Conservation (phyloP, 2,888 invertebrate species). For the Thera britannica region DNA sequence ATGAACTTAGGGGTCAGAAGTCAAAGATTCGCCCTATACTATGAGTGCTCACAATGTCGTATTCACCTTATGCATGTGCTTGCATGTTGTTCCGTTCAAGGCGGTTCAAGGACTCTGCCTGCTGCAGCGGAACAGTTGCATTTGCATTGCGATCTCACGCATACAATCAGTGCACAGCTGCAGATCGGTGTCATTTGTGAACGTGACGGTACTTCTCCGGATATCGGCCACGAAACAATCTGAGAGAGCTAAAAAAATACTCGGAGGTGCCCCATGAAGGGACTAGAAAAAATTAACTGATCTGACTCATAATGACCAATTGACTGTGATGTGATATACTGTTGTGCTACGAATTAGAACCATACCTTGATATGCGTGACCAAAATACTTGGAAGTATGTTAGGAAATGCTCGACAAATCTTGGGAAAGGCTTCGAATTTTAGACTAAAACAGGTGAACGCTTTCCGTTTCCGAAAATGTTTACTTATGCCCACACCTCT, state of each 20-base stretch:
- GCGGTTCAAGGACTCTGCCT: constrained; percentile 20
- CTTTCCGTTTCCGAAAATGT: not conserved
- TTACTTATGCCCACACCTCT: not conserved
- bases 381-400: not conserved
- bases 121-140: constrained; percentile 24
- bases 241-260: too few species aligned
- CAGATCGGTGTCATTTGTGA: constrained; percentile 13
- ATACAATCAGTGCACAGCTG: constrained; percentile 23
- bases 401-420: not conserved
- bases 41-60: not conserved
- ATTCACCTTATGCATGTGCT: not conserved
- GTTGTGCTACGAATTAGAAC: not conserved
- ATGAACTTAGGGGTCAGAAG: too few species aligned
- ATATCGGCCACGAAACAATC: not conserved
- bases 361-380: not conserved
- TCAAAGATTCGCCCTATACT: too few species aligned
- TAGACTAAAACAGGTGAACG: not conserved
- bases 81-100: constrained; percentile 8
- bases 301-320: too few species aligned
- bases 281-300: too few species aligned
- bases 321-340: too few species aligned
- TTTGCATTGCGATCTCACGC: constrained; percentile 17
- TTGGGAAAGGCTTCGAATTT: not conserved
- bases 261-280: too few species aligned
- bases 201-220: not conserved